Conservation (phyloP, 2,888 invertebrate species). For the Chrysolina americana region DNA sequence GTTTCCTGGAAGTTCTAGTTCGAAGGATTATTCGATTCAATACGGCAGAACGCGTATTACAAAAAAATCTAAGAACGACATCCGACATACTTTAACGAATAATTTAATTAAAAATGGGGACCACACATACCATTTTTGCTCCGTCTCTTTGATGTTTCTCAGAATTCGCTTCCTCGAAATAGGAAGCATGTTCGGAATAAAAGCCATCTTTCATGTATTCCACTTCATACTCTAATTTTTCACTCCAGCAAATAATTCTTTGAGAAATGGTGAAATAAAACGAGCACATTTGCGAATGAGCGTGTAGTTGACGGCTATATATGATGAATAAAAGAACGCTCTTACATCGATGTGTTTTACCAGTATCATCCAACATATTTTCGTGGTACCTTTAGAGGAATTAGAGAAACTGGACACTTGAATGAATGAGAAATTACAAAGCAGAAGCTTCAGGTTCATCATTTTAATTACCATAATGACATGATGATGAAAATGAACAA, state of each 20-base stretch:
- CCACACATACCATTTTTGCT: not conserved
- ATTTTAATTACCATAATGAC: too few relatives aligned
- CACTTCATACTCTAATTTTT: conserved; percentile 50
- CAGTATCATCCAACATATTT: not conserved
- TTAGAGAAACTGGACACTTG: not conserved
- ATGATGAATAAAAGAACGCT: conserved; percentile 7
- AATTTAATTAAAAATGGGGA: too few relatives aligned
- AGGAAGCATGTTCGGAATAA: conserved; percentile 43
- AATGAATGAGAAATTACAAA: not conserved
- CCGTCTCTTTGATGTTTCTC: conserved; percentile 42
- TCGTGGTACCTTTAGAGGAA: not conserved
- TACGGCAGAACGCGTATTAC: too few relatives aligned
- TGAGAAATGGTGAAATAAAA: conserved; percentile 50
- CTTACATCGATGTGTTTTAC: not conserved
- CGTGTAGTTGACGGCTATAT: conserved; percentile 34
- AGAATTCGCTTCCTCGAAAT: conserved; percentile 40
- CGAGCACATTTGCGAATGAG: conserved; percentile 34
- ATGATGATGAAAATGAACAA: not conserved
- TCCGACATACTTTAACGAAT: too few relatives aligned
- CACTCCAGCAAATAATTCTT: conserved; percentile 52
- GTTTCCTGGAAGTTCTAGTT: too few relatives aligned
- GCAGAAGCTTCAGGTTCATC: not conserved
- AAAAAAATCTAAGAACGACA: too few relatives aligned
- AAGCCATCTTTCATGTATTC: conserved; percentile 44
- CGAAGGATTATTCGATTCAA: too few relatives aligned